phyloP scores from a whole-genome alignment of 2,113 vertebrate species.

The Gambusia holbrooki region DNA sequence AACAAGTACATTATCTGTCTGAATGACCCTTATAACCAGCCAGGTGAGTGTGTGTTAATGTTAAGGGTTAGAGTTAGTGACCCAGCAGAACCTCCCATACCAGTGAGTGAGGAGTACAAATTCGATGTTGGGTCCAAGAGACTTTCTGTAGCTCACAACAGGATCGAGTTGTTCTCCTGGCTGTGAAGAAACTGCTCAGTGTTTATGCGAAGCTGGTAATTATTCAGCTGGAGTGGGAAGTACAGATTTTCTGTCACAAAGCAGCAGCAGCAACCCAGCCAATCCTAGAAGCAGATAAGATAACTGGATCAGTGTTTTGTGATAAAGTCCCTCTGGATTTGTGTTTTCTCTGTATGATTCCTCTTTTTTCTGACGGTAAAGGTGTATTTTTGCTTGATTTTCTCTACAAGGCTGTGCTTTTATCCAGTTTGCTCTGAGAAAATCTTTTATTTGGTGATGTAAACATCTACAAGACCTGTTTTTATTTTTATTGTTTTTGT shows the following conservation, averaged over 20 bases:
- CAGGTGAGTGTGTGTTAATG: too few species aligned
- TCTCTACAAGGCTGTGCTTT: too few species aligned
- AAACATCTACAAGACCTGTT: too few species aligned
- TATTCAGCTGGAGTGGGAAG: conserved; percentile 25
- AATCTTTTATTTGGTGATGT: too few species aligned
- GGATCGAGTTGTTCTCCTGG: background rate
- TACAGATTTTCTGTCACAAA: conserved; percentile 17
- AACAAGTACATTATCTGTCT: too few species aligned
- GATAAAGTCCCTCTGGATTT: background rate
- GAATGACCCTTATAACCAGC: too few species aligned
- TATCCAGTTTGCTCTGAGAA: too few species aligned
- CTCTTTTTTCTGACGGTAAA: too few species aligned
- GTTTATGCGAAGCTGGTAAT: conserved; percentile 38
- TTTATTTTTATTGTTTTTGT: too few species aligned
- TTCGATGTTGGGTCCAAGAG: conserved; percentile 15
- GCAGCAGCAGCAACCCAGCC: conserved; percentile 1
- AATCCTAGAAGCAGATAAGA: conserved; percentile 8
- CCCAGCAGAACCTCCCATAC: background rate
- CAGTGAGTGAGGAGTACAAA: conserved; percentile 4
- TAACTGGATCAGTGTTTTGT: background rate
- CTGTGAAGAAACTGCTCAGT: conserved; percentile 18
- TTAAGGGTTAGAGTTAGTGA: too few species aligned
- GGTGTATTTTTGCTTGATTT: too few species aligned
- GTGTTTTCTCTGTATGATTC: background rate
- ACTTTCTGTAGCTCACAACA: conserved; percentile 6